Base-by-base conservation (phyloP, 1,140 invertebrate genomes). In the Drosophila guanche region DNA sequence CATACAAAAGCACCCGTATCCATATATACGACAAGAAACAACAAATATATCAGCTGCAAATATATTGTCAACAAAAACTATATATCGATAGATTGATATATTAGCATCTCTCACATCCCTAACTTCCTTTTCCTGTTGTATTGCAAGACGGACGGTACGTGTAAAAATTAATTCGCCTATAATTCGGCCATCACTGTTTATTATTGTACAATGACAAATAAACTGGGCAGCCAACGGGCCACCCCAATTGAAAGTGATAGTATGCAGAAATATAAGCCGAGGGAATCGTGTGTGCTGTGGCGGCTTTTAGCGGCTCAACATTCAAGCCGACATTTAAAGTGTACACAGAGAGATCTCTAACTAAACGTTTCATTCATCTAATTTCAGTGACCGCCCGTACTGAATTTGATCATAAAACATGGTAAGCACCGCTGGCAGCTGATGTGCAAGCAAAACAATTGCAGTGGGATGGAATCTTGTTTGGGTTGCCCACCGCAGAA, bases 371-470 rank as follows among this genome's bases (percentile, higher is more conserved):
- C 3, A 14, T 62, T 72, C 0, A 40, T 63, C 46, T 63, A 25
- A 41, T 73, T 73, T 23, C 69, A 73, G 70, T 73, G 53, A 63
- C 42, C 69, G 70, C 59, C 69, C 70, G 70, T 55, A 41, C 59
- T 73, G 73, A 46, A 63, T 71, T 65, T 77, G 86, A 90, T 85
- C 79, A 79, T 89, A 81, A 88, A 86, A 90, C 76, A 91, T 91
- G 90, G 90, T 91, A 81, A 90, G 83, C 70, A 45, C 10, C 29
- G 25, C 60, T 16, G 4, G 45, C 46, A 55, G 16, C 33, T 37
- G 53, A 16, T 25, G 22, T 22, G 0, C 27, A 14, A 22, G 10
- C 3, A 7, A 14, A 47, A 14, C 10, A n/a, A 20, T 8, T 16
- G 0, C 7, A 20, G 33, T 8, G 10, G 3, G 4, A n/a, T n/a